Evolutionary conservation across 2,888 invertebrate genomes (phyloP).

Genomic region (Buathra laborator): DNA sequence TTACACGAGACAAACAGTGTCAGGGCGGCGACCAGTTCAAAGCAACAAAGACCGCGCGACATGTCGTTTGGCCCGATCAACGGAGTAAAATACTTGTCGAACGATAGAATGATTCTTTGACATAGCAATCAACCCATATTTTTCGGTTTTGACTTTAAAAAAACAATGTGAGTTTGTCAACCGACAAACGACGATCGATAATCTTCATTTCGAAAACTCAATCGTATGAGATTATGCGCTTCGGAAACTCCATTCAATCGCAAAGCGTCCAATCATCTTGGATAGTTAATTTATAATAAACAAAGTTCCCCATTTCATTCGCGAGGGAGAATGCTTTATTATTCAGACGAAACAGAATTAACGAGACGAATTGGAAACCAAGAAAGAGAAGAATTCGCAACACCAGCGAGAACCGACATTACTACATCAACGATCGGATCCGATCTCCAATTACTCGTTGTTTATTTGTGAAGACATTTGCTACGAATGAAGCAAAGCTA

Average conservation of each 20-base stretch:
- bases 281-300: too few species aligned
- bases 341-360: neutral
- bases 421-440: neutral
- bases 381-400: neutral
- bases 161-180: too few species aligned
- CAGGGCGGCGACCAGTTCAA: too few species aligned
- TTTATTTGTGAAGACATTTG: neutral
- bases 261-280: neutral
- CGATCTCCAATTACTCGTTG: slow-evolving; percentile 28
- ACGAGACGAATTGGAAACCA: slow-evolving; percentile 20
- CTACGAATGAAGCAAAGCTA: neutral
- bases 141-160: too few species aligned
- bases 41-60: too few species aligned
- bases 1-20: too few species aligned
- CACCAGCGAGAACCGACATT: neutral
- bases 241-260: neutral
- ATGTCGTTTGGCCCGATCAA: too few species aligned
- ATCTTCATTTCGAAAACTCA: too few species aligned
- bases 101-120: too few species aligned
- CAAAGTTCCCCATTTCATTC: neutral
- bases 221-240: neutral
- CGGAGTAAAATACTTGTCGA: too few species aligned
- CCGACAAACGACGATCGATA: too few species aligned
- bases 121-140: too few species aligned
- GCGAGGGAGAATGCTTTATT: neutral